Base-by-base conservation (phyloP, 2,888 invertebrate genomes). In the Luffia ferchaultella region DNA sequence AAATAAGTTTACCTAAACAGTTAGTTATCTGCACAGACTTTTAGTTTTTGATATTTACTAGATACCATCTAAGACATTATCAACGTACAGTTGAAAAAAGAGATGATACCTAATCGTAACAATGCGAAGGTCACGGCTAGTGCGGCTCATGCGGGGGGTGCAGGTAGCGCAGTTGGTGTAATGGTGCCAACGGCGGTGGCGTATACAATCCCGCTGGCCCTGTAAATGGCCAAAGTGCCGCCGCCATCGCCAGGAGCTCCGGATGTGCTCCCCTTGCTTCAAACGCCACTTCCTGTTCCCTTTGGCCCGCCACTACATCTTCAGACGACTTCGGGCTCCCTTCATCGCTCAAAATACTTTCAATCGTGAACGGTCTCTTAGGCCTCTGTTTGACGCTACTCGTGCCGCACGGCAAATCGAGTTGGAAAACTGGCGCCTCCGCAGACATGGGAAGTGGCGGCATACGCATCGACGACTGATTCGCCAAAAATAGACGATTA, bases 361-460 rank as follows among this genome's bases (percentile, higher is more conserved):
- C 94, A 60, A 94, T 95, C 20, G 93, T 93, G 64, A 95, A 95
- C 1, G 93, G 84, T 55, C 90, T 85, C 62, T 90, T 91, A 30
- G 88, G 88, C 54, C 86, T 67, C 45, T 62, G 62, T 52, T 58
- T 56, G 18, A 54, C 62, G 53, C 58, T 65, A 51, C 52, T 59
- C 52, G 60, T 70, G 52, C 60, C 64, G 58, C 54, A 54, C 42
- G 58, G 56, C 48, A 60, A n/a, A 12, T 30, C 30, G 5, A 3
- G 5, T 3, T 30, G 30, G 12, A 30, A 30, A 30, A 30, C 12
- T 12, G 30, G 3, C 30, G 12, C 5, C 3, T 30, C 30, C 17
- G 45, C 12, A 16, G 45, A 20, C 55, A 58, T 53, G 54, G 63
- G 57, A 55, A 62, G 18, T 55, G 67, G 63, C 48, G 67, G 64